Conservation (phyloP, 2,113 vertebrate species). For the Octodon degus region DNA sequence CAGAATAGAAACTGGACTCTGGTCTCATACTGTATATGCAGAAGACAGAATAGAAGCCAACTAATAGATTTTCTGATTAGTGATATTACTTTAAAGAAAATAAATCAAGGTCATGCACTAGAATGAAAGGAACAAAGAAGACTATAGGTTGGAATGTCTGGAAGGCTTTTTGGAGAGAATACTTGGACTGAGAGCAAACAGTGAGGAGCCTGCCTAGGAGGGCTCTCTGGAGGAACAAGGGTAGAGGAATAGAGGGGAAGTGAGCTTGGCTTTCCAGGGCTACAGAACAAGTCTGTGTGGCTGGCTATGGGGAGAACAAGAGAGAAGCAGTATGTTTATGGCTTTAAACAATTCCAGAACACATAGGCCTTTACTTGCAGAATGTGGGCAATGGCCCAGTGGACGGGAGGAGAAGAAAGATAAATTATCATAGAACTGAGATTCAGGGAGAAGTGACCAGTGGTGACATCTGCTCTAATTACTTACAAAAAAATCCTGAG, state of each 20-base stretch:
- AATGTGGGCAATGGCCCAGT: background rate
- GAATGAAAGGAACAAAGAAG: background rate
- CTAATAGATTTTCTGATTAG: background rate
- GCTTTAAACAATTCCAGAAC: background rate
- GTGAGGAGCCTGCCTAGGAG: background rate
- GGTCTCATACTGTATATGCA: background rate
- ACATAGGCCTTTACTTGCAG: background rate
- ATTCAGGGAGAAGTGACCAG: background rate
- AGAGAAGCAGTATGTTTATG: background rate
- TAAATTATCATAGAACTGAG: background rate
- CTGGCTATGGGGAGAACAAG: background rate
- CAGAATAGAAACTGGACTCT: background rate
- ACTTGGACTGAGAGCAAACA: background rate
- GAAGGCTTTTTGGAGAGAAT: background rate
- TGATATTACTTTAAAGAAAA: background rate
- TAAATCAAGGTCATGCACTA: background rate
- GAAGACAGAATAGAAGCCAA: background rate
- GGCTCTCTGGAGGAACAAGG: background rate
- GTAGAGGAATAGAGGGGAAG: background rate
- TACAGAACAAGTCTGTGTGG: background rate
- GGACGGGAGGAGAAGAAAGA: background rate
- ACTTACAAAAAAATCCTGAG: background rate
- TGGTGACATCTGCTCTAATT: background rate
- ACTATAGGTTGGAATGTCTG: background rate
- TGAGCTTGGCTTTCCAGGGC: background rate